Conservation (phyloP, 2,797 vertebrate species). For the Enteromius viviparus region DNA sequence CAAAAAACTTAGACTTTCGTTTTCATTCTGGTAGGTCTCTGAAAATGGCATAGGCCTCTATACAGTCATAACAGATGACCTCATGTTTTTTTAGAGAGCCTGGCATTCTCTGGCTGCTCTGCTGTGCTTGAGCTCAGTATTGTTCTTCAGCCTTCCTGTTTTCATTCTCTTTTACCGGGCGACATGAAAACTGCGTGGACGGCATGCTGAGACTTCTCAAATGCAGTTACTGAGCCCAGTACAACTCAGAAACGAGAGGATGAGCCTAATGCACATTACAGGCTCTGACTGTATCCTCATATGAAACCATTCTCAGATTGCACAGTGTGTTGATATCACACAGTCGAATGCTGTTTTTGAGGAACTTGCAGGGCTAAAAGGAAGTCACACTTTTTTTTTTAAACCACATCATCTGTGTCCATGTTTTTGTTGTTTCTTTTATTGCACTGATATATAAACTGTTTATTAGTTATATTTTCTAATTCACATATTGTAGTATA, state of each 20-base stretch:
- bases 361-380: neutral
- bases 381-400: conserved; percentile 9
- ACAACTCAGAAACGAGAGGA: neutral
- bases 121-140: conserved; percentile 68
- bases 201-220: conserved; percentile 57
- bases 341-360: neutral
- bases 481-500: neutral
- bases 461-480: neutral
- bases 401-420: neutral
- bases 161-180: conserved; percentile 52
- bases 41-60: conserved; percentile 54
- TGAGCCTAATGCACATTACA: conserved; percentile 8
- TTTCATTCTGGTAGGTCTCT: conserved; percentile 35
- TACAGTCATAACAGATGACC: conserved; percentile 79
- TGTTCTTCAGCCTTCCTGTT: conserved; percentile 74
- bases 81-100: conserved; percentile 71
- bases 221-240: conserved; percentile 33
- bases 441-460: neutral
- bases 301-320: conserved; percentile 14
- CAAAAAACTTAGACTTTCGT: neutral
- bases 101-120: conserved; percentile 60
- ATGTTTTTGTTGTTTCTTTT: neutral
- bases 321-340: conserved; percentile 4
- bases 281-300: conserved; percentile 1
- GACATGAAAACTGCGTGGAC: conserved; percentile 63